phyloP scores from a whole-genome alignment of 2,888 invertebrate species.

The Pteria penguin region DNA sequence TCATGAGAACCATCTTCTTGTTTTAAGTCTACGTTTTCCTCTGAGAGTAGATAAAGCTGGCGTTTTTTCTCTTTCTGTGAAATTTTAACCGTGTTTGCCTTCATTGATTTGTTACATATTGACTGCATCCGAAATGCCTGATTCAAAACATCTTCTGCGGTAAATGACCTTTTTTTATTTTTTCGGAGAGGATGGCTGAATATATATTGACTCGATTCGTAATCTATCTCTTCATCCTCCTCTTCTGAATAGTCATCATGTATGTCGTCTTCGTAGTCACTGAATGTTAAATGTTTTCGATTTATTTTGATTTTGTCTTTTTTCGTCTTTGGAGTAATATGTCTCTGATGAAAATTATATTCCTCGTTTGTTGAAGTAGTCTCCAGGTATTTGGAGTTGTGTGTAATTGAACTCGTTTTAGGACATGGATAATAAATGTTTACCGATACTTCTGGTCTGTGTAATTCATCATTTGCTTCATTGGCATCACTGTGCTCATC shows the following conservation, averaged over 20 bases:
- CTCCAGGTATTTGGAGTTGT: conserved; percentile 55
- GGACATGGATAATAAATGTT: conserved; percentile 57
- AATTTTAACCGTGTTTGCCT: background rate
- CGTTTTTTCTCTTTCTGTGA: conserved; percentile 18
- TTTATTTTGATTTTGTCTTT: conserved; percentile 7
- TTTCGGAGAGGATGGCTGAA: background rate
- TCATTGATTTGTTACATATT: background rate
- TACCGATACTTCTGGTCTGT: conserved; percentile 36
- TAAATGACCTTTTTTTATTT: conserved; percentile 16
- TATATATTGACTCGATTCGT: background rate
- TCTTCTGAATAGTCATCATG: conserved; percentile 14
- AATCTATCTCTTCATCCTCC: conserved; percentile 4
- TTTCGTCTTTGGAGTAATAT: background rate
- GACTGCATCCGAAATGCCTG: conserved; percentile 27
- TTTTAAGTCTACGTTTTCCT: background rate
- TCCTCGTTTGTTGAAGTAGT: background rate
- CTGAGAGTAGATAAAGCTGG: conserved; percentile 17
- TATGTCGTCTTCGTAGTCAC: conserved; percentile 18
- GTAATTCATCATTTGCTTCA: conserved; percentile 5
- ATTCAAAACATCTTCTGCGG: conserved; percentile 31
- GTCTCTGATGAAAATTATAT: background rate
- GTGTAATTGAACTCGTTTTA: conserved; percentile 51
- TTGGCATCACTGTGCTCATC: background rate
- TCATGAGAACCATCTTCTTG: background rate
- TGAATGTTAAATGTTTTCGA: background rate